Evolutionary conservation across 2,797 vertebrate species (phyloP), one percentile per base, ranked within the genome.

Genomic region (Gephyroberyx darwinii): DNA sequence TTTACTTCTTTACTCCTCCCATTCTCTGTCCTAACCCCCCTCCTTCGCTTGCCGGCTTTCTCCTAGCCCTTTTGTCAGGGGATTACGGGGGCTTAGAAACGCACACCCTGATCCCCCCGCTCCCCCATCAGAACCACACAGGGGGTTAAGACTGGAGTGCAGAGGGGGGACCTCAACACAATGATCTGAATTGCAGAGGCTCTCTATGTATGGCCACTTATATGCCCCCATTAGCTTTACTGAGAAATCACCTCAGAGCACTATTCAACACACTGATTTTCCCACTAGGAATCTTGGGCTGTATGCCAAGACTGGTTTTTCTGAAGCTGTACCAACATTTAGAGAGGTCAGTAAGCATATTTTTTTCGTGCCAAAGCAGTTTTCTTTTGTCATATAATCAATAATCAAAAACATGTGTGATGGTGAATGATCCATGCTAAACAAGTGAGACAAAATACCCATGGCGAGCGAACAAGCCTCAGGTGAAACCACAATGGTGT

Each of bases 41-140:
- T 73, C 51, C 69, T 71, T 80, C 19, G 17, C 72, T 71, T 41
- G 78, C 76, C 56, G 69, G 80, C 89, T 87, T 88, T 91, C 77
- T 85, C 81, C 37, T 26, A 65, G 79, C 31, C 80, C 84, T 73
- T 90, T 92, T 91, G 88, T 89, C 60, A 61, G 66, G 16, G 81
- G 92, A 92, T 92, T 91, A 93, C 75, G 78, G 78, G 74, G 81
- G 69, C 85, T 92, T 88, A 84, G 80, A 86, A 83, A 80, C 20
- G 45, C 83, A 78, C 84, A 79, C 71, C 75, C 63, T 64, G 75
- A 85, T 84, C 77, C 78, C 77, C 81, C 74, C 37, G 7, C 26
- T 87, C 83, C 79, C 71, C 81, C 71, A 80, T 89, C 80, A 1
- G 81, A 88, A 80, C 84, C 86, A 84, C 89, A 85, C 81, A 86